A percentile compares a stretch with the other conserved stretches of the same genome.
These are phyloP conservation scores for Epizoanthus stellaris DNA, from an alignment of 92 coral and sea anemone species.

Conservation along the genomic window DNA sequence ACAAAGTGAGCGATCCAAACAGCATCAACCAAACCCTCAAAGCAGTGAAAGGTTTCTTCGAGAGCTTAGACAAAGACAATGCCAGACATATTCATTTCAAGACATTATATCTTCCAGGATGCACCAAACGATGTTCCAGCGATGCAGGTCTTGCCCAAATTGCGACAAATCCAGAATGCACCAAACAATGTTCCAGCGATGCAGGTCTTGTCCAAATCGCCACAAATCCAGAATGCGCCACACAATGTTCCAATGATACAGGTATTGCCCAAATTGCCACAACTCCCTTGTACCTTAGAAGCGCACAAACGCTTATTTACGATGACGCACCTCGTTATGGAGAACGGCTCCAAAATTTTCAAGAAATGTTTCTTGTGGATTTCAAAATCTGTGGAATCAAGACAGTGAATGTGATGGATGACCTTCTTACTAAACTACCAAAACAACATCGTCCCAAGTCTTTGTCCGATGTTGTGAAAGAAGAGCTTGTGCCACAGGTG, in stretches of 20 bases:
- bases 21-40: slow-evolving; percentile 29
- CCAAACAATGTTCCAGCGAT: no score
- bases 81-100: background rate
- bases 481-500: slow-evolving; percentile 33
- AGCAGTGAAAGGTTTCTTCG: slow-evolving; percentile 70
- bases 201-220: no score
- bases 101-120: slow-evolving; percentile 17
- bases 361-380: slow-evolving; percentile 59
- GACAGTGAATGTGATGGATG: slow-evolving; percentile 14
- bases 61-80: slow-evolving; percentile 33
- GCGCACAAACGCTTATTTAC: slow-evolving; percentile 39
- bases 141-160: no score
- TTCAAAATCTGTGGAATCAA: slow-evolving; percentile 45
- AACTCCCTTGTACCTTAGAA: slow-evolving; percentile 2
- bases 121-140: background rate
- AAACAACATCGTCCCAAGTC: slow-evolving; percentile 49
- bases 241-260: no score
- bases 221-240: no score
- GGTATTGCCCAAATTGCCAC: background rate
- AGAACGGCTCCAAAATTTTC: slow-evolving; percentile 42
- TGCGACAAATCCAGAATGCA: no score
- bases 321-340: slow-evolving; percentile 66
- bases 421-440: slow-evolving; percentile 51
- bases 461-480: slow-evolving; percentile 60
- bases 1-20: slow-evolving; percentile 58